Conservation (phyloP, 2,113 vertebrate species). For the Pterophyllum scalare region DNA sequence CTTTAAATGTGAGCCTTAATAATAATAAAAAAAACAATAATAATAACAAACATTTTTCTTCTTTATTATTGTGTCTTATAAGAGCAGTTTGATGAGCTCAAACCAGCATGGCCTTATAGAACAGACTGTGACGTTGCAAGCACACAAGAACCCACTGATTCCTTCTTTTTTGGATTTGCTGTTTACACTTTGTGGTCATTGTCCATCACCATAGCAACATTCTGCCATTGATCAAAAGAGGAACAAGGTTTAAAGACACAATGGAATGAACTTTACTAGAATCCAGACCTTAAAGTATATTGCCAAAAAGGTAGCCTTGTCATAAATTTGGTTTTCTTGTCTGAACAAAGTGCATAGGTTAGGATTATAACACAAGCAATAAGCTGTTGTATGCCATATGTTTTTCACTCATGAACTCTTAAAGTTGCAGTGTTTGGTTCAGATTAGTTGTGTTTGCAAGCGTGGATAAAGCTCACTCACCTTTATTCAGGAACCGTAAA, state of each 20-base stretch:
- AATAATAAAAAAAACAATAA: not conserved
- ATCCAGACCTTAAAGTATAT: not conserved
- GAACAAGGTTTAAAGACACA: conserved; percentile 48
- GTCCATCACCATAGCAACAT: conserved; percentile 73
- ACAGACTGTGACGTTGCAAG: conserved; percentile 39
- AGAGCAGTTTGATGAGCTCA: conserved; percentile 39
- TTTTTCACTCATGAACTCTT: not conserved
- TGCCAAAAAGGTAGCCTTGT: not conserved
- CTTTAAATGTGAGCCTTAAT: not conserved
- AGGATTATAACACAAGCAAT: not conserved
- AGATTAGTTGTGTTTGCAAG: not conserved
- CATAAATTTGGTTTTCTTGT: not conserved
- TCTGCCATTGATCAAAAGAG: conserved; percentile 52
- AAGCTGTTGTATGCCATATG: not conserved
- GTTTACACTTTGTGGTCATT: conserved; percentile 72
- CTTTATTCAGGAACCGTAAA: not conserved
- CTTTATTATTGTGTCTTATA: not conserved
- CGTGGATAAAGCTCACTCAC: not conserved
- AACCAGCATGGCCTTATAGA: conserved; percentile 26
- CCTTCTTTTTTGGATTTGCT: conserved; percentile 49
- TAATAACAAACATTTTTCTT: not conserved
- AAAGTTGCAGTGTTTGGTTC: not conserved
- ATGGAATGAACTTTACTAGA: conserved; percentile 14
- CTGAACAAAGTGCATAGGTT: not conserved
- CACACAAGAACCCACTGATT: conserved; percentile 45